phyloP scores from a whole-genome alignment of 2,888 invertebrate genomes.

The Leucoptera coffeella region DNA sequence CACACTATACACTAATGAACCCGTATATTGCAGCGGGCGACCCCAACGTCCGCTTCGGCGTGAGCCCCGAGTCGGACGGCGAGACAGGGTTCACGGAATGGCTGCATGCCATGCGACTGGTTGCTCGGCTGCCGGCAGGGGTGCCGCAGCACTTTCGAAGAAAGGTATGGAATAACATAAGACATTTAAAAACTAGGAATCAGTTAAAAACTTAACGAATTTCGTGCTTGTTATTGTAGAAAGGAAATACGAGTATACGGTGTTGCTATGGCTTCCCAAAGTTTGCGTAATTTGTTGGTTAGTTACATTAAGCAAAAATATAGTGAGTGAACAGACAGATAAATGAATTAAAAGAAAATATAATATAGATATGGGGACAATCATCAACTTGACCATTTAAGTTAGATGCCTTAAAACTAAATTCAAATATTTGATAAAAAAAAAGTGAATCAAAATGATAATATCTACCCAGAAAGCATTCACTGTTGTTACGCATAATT shows the following conservation, averaged over 20 bases:
- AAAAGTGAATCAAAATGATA: no score
- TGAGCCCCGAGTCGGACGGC: slow-evolving; percentile 31
- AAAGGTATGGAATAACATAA: slow-evolving; percentile 53
- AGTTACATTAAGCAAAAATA: no score
- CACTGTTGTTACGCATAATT: no score
- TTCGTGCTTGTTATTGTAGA: neutral
- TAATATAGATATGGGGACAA: no score
- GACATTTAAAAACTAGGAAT: no score
- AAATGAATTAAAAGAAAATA: no score
- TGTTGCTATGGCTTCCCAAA: neutral
- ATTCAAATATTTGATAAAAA: no score
- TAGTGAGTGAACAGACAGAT: no score
- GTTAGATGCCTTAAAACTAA: no score
- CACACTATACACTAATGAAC: slow-evolving; percentile 1
- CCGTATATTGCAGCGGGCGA: slow-evolving; percentile 21
- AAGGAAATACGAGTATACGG: neutral
- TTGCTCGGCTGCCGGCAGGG: slow-evolving; percentile 88
- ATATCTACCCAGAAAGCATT: no score
- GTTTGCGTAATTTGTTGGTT: neutral
- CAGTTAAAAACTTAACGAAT: no score
- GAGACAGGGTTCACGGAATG: slow-evolving; percentile 68
- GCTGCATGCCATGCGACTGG: slow-evolving; percentile 96
- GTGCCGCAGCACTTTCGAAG: slow-evolving; percentile 90
- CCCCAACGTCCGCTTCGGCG: slow-evolving; percentile 28
- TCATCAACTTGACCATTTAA: no score